Conservation (phyloP, 2,113 vertebrate species). For the Alouatta palliata region DNA sequence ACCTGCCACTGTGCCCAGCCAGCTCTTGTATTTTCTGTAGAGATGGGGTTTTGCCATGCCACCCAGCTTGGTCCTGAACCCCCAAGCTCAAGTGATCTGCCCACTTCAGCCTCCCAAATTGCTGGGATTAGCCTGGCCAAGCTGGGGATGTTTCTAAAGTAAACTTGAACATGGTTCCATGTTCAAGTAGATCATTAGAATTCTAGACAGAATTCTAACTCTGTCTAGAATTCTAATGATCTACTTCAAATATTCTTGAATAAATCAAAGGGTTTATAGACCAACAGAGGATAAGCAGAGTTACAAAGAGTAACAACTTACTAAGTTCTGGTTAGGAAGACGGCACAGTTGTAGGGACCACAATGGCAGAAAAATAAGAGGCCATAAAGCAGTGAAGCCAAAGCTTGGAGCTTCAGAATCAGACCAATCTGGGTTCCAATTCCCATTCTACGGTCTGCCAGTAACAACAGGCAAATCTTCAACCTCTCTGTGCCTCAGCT, state of each 20-base stretch:
- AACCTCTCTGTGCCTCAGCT: background rate
- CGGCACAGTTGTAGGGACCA: background rate
- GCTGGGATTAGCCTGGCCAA: no score
- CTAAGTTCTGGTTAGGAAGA: background rate
- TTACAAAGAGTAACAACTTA: background rate
- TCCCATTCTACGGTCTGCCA: background rate
- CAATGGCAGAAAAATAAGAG: background rate
- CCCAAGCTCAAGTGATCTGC: no score
- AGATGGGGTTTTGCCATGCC: no score
- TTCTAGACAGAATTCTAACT: no score
- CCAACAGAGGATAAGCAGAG: background rate
- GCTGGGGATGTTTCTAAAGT: background rate
- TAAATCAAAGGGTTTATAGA: background rate
- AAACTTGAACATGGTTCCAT: slow-evolving; percentile 16
- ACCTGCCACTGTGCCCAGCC: no score
- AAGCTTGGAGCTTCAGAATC: background rate
- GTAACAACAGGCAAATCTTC: background rate
- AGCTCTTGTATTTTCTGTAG: no score
- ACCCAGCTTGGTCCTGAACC: no score
- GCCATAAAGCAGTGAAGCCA: background rate
- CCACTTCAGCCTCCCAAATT: no score
- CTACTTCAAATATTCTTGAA: slow-evolving; percentile 30
- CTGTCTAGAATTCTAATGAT: background rate
- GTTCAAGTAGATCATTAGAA: background rate
- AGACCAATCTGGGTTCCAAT: background rate